Conservation (phyloP, 2,888 invertebrate species). For the Yponomeuta cagnagella region DNA sequence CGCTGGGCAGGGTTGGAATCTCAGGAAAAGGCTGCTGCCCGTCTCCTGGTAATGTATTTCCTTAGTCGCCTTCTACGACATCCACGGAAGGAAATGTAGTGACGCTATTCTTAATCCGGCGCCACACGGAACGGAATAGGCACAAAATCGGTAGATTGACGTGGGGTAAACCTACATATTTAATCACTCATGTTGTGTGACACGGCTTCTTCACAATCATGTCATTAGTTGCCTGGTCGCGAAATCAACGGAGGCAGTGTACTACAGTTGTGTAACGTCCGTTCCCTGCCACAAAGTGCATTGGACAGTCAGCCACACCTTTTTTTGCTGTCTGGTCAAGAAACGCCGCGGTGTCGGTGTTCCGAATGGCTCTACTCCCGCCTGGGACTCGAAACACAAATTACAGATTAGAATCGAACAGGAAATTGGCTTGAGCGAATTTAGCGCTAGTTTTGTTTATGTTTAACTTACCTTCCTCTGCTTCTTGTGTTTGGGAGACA, state of each 20-base stretch:
- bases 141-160: no score
- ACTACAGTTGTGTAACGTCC: slow-evolving; percentile 1
- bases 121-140: no score
- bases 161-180: no score
- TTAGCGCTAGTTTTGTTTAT: neutral
- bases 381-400: slow-evolving; percentile 46
- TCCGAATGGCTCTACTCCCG: slow-evolving; percentile 27
- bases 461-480: slow-evolving; percentile 3
- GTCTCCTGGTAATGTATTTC: no score
- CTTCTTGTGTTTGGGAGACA: slow-evolving; percentile 2
- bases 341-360: slow-evolving; percentile 35
- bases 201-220: no score
- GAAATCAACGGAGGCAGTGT: neutral
- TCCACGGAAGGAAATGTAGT: no score
- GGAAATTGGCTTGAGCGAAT: slow-evolving; percentile 8
- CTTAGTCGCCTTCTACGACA: no score
- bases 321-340: slow-evolving; percentile 16
- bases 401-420: slow-evolving; percentile 41
- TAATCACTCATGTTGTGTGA: no score
- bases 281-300: slow-evolving; percentile 15
- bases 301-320: slow-evolving; percentile 15
- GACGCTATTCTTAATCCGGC: no score
- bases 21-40: no score
- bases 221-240: no score
- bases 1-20: no score